Conservation (phyloP, 2,888 invertebrate genomes). For the Mesorhabditis spiculigera region DNA sequence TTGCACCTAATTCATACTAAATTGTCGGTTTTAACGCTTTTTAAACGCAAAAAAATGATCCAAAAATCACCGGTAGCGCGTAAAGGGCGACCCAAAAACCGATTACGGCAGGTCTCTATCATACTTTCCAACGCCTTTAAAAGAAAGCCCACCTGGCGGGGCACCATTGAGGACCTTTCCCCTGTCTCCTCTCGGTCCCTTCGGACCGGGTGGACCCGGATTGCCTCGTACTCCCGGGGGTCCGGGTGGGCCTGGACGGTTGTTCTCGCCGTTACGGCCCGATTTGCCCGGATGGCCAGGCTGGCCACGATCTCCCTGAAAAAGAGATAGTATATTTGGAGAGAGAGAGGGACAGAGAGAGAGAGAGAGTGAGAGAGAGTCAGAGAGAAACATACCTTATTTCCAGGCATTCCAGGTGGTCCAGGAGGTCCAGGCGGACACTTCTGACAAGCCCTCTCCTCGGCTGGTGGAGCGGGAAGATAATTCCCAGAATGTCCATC, state of each 20-base stretch:
- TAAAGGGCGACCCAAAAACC: too few species aligned
- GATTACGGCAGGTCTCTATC: too few species aligned
- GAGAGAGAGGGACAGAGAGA: too few species aligned
- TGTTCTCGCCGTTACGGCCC: constrained; percentile 45
- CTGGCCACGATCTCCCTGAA: constrained; percentile 46
- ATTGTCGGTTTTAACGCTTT: too few species aligned
- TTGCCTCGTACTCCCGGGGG: constrained; percentile 48
- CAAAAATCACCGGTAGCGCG: too few species aligned
- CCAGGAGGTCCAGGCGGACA: constrained; percentile 48
- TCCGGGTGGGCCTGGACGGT: constrained; percentile 53
- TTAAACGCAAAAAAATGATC: too few species aligned
- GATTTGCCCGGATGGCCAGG: constrained; percentile 31
- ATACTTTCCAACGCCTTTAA: too few species aligned
- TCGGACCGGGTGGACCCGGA: constrained; percentile 43
- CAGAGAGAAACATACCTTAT: constrained; percentile 7
- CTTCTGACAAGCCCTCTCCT: constrained; percentile 42
- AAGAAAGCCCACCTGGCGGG: neutral
- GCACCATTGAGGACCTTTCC: constrained; percentile 12
- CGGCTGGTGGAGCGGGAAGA: constrained; percentile 43
- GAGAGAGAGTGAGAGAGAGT: too few species aligned
- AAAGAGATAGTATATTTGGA: neutral
- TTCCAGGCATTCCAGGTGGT: constrained; percentile 50
- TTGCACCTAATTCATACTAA: too few species aligned
- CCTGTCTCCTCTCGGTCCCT: constrained; percentile 39
- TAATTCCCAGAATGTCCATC: constrained; percentile 35